Evolutionary conservation across 2,113 vertebrate species (phyloP).

Genomic region (Scalopus aquaticus): DNA sequence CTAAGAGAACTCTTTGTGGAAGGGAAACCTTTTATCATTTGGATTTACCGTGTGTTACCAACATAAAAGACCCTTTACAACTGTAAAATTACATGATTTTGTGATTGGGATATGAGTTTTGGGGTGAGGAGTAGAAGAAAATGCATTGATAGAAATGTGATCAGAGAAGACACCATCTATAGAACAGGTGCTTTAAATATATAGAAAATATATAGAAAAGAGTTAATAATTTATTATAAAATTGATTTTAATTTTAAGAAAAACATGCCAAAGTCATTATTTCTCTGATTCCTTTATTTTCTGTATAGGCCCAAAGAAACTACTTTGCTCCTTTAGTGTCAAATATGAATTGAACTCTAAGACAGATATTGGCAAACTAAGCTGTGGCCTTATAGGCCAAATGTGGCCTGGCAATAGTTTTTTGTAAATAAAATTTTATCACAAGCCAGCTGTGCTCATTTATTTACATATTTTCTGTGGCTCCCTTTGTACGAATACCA

Average conservation of each 20-base stretch:
- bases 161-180: background rate
- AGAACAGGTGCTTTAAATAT: background rate
- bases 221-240: background rate
- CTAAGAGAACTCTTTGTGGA: background rate
- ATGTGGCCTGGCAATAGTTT: background rate
- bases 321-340: background rate
- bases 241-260: slow-evolving; percentile 19
- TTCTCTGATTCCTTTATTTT: background rate
- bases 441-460: background rate
- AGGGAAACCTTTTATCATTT: slow-evolving; percentile 13
- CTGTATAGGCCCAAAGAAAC: background rate
- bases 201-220: too few species aligned
- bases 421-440: slow-evolving; percentile 47
- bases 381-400: background rate
- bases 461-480: background rate
- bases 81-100: slow-evolving; percentile 6
- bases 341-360: background rate
- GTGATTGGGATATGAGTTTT: background rate
- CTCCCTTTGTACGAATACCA: background rate
- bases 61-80: background rate
- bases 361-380: background rate
- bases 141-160: background rate
- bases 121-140: background rate
- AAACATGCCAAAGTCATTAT: background rate
- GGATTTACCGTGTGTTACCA: background rate